Percentiles rank a stretch among this genome's conserved stretches.
phyloP scores from a whole-genome alignment of 2,888 invertebrate genomes.

The Melinaea menophilus region DNA sequence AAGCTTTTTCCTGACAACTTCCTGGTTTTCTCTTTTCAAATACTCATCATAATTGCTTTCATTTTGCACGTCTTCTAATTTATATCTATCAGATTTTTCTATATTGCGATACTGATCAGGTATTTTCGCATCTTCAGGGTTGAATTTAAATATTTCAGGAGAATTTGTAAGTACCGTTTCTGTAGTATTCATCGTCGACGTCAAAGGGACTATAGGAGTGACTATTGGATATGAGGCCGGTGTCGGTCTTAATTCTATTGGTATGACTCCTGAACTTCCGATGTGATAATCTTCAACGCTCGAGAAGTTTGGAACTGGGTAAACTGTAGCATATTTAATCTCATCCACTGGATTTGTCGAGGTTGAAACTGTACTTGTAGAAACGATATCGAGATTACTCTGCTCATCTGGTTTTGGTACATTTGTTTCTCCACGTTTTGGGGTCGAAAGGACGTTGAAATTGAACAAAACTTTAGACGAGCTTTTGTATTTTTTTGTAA shows the following conservation, averaged over 20 bases:
- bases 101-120: constrained; percentile 52
- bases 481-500: constrained; percentile 13
- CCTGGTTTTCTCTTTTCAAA: constrained; percentile 19
- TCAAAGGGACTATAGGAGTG: constrained; percentile 42
- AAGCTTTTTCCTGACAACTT: constrained; percentile 41
- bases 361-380: constrained; percentile 33
- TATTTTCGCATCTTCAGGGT: constrained; percentile 63
- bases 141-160: constrained; percentile 60
- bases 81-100: constrained; percentile 32
- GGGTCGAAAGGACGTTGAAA: neutral
- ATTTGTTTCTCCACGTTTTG: neutral
- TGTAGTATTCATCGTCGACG: constrained; percentile 32
- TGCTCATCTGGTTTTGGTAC: neutral
- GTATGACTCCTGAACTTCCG: constrained; percentile 66
- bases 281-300: constrained; percentile 63
- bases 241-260: constrained; percentile 42
- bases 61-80: constrained; percentile 28
- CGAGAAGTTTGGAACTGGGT: constrained; percentile 47
- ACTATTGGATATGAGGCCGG: constrained; percentile 34
- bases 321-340: constrained; percentile 39
- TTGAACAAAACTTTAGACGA: neutral
- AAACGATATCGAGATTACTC: constrained; percentile 5
- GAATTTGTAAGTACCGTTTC: constrained; percentile 43
- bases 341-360: constrained; percentile 28
- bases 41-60: constrained; percentile 30